phyloP scores from a whole-genome alignment of 2,888 invertebrate species.

The Drosophila rubida region DNA sequence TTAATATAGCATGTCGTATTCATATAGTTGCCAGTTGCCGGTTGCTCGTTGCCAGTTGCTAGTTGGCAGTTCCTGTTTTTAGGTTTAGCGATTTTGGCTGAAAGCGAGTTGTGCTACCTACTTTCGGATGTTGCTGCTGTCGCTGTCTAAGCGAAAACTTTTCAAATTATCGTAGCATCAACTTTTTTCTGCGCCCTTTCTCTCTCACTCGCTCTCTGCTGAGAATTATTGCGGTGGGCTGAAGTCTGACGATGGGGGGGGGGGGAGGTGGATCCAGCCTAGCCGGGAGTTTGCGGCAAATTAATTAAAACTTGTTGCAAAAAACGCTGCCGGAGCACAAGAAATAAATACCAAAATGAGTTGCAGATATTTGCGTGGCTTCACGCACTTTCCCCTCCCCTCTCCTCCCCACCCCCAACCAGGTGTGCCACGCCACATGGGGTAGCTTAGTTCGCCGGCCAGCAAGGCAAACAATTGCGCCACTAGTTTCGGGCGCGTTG shows the following conservation, averaged over 20 bases:
- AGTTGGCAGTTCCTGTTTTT: conserved; percentile 43
- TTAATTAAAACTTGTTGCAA: conserved; percentile 78
- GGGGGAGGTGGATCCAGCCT: conserved; percentile 42
- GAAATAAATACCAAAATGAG: conserved; percentile 40
- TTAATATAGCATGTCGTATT: conserved; percentile 74
- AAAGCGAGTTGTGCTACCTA: conserved; percentile 15
- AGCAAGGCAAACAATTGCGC: conserved; percentile 63
- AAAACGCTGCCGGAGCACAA: conserved; percentile 25
- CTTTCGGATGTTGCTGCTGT: conserved; percentile 37
- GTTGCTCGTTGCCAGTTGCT: conserved; percentile 48
- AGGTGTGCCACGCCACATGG: background rate
- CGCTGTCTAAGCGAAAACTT: conserved; percentile 79
- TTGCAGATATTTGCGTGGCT: conserved; percentile 39
- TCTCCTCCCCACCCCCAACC: background rate
- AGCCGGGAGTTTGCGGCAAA: conserved; percentile 66
- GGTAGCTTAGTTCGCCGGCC: background rate
- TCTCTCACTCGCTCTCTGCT: conserved; percentile 6
- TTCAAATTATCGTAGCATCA: conserved; percentile 79
- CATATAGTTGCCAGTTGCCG: conserved; percentile 57
- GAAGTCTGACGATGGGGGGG: background rate
- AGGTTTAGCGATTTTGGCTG: conserved; percentile 44
- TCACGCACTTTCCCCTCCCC: conserved; percentile 18
- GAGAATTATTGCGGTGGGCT: conserved; percentile 53
- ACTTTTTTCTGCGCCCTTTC: conserved; percentile 60
- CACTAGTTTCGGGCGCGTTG: conserved; percentile 48